Evolutionary conservation across 2,797 vertebrate species (phyloP), one percentile per base, ranked within the genome.

Genomic region (Champsocephalus esox): DNA sequence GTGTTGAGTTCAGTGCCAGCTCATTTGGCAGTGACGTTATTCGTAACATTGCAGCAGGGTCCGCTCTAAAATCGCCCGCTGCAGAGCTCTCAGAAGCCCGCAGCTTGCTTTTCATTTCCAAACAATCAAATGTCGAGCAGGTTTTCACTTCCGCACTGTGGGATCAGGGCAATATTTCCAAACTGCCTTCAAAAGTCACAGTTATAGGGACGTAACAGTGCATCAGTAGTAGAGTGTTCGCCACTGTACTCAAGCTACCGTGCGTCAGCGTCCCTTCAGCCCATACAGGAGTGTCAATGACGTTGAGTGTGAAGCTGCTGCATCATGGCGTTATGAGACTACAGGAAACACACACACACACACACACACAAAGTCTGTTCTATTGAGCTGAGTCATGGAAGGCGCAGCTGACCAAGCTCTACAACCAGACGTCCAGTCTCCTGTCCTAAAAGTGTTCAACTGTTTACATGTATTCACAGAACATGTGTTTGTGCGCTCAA

Each of bases 201-300:
- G 73, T 58, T 66, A 21, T 59, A 19, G 54, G 87, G 88, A 88
- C 67, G 79, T 79, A 75, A 83, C 61, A 72, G 72, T 52, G 76
- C 78, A 81, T 75, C 68, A 41, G 51, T 70, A 64, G 78, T 54
- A 64, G 75, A 78, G 70, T 66, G 67, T 34, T 65, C 73, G 58
- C 82, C 66, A 52, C 73, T 84, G 74, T 82, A 55, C 84, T 81
- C 79, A 81, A 59, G 81, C 80, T 68, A 73, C 70, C 0, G 55
- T 91, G 89, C 89, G 89, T 93, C 90, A 93, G 78, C 24, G 51
- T 83, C 80, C 81, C 9, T 79, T 83, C 81, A 60, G 81, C 59
- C 68, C 41, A 28, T 83, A 81, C 74, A 62, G 78, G 85, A 88
- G 92, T 91, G 92, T 92, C 82, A 88, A 78, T 92, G 90, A 92